These are phyloP conservation scores for Thinocorus orbignyianus DNA, from an alignment of 2,113 vertebrate species.

Conservation along the genomic window DNA sequence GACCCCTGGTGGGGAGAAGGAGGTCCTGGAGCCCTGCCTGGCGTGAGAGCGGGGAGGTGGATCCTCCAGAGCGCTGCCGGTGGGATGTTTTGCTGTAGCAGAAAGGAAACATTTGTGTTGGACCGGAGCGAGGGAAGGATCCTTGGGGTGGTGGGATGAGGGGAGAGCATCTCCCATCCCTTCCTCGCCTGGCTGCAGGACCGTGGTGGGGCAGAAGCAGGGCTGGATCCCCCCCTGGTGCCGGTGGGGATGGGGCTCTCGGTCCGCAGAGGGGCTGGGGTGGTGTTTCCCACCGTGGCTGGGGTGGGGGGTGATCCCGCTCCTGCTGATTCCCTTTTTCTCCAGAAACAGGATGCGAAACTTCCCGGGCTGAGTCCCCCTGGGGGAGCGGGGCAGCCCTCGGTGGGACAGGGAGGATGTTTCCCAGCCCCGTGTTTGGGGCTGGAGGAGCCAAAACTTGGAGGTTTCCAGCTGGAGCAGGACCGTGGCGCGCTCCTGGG, in stretches of 20 bases:
- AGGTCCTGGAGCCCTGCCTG: not conserved
- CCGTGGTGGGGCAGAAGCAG: rapidly evolving
- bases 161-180: not conserved
- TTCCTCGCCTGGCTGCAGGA: not conserved
- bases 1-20: not conserved
- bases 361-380: not conserved
- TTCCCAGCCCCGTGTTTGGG: not conserved
- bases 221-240: not conserved
- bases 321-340: not conserved
- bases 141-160: not conserved
- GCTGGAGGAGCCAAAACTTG: not conserved
- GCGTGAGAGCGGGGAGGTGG: not conserved
- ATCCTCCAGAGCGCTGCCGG: not conserved
- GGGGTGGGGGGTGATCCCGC: rapidly evolving
- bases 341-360: not conserved
- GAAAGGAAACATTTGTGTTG: not conserved
- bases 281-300: rapidly evolving
- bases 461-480: rapidly evolving
- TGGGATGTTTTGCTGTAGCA: not conserved
- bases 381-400: not conserved
- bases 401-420: not conserved
- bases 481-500: rapidly evolving
- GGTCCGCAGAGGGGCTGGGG: not conserved
- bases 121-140: not conserved
- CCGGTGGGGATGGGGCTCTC: rapidly evolving